Conservation (phyloP, 1,140 invertebrate species). For the Bombus huntii region DNA sequence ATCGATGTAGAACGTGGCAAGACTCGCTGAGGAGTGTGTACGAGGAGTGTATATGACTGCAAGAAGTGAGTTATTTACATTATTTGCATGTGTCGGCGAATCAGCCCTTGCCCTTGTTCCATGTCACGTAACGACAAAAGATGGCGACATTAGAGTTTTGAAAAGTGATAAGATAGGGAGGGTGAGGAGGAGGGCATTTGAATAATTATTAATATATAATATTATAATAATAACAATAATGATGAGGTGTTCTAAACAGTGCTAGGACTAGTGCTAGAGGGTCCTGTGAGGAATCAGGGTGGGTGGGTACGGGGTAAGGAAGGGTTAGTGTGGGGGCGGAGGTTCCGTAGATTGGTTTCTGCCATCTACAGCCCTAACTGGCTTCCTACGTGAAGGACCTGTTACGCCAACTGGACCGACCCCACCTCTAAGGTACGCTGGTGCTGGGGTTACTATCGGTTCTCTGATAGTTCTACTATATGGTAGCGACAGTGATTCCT, state of each 20-base stretch:
- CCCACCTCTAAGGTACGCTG: conserved; percentile 76
- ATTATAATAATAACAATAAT: conserved; percentile 81
- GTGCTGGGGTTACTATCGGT: conserved; percentile 75
- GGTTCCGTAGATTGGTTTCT: conserved; percentile 83
- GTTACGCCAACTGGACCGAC: conserved; percentile 78
- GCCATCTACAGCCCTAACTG: conserved; percentile 82
- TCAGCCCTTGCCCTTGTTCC: conserved; percentile 69
- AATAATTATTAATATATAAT: conserved; percentile 77
- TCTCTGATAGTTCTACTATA: conserved; percentile 81
- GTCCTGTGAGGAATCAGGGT: conserved; percentile 69
- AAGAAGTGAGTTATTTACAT: conserved; percentile 69
- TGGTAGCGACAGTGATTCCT: conserved; percentile 78
- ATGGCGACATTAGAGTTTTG: conserved; percentile 65
- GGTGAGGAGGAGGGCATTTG: conserved; percentile 63
- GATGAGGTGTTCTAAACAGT: conserved; percentile 82
- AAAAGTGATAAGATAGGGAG: conserved; percentile 58
- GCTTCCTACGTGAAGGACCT: conserved; percentile 81
- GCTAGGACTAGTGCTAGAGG: conserved; percentile 82
- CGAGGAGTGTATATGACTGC: conserved; percentile 58
- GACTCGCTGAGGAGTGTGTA: conserved; percentile 60
- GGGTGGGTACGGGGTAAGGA: conserved; percentile 67
- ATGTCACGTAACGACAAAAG: conserved; percentile 67
- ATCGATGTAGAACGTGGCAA: conserved; percentile 68
- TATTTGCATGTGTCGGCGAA: conserved; percentile 61
- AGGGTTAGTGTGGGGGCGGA: conserved; percentile 83